Evolutionary conservation across 2,113 vertebrate species (phyloP), one percentile per base, ranked within the genome.

Genomic region (Hemiprocne comata): DNA sequence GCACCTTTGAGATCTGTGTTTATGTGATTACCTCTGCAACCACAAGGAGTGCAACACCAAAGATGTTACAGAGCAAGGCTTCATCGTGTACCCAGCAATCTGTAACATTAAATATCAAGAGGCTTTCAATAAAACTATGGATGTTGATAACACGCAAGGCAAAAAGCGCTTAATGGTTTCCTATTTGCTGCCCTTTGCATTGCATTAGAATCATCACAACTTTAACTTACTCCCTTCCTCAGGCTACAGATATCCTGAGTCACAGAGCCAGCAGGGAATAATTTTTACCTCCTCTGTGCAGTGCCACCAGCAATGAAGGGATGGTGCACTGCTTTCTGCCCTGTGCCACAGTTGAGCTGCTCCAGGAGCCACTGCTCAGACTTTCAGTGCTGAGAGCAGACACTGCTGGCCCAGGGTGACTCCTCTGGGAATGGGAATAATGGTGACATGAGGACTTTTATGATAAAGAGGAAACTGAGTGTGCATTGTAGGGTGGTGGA

Each of bases 361-460:
- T 58, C 77, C 1, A 1, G 15, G 13, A 17, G 2, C 4, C 44
- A 8, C 9, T 28, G 38, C 65, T 84, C 0, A 0, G 28, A 25
- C 25, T 33, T 24, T 4, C 51, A 11, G 5, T 42, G 55, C 72
- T 33, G 38, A 77, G 15, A 85, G 46, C 23, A 87, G 40, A 36
- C 17, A 25, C 8, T 25, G 31, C 24, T 40, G 65, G 33, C 24
- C 19, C 26, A 51, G 29, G 6, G 5, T 36, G 7, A 38, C 26
- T 72, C 9, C 53, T 60, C 44, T 3, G 5, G 42, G 31, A 64
- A 38, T 0, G 1, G 34, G 23, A 76, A 4, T 34, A 51, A 34
- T 33, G 33, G 50, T 3, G 16, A 4, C 14, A 34, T 1, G 4
- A 74, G 17, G 40, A 73, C 26, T 54, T 62, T 18, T 42, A 13